Evolutionary conservation across 2,797 vertebrate genomes (phyloP).

Genomic region (Coreius guichenoti): DNA sequence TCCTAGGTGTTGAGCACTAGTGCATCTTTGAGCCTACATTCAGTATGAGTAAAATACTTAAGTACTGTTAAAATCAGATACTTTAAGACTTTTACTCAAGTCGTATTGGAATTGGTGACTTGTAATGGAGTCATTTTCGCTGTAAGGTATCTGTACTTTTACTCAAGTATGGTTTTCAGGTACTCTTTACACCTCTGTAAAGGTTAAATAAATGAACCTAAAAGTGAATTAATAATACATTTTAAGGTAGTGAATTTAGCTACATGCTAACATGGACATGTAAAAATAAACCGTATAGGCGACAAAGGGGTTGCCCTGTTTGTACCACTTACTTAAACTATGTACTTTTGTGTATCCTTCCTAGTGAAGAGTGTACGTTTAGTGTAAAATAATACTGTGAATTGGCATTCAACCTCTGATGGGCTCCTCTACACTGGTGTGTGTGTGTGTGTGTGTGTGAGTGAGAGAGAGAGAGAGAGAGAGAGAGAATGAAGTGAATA

Average conservation of each 20-base stretch:
- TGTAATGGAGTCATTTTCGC: too few relatives aligned
- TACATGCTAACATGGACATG: background rate
- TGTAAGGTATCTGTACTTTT: too few relatives aligned
- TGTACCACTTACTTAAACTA: background rate
- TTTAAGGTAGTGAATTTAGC: background rate
- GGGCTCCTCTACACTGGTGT: constrained; percentile 15
- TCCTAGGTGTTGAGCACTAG: too few relatives aligned
- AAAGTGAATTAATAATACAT: background rate
- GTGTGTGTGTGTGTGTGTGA: background rate
- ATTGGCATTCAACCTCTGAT: constrained; percentile 7
- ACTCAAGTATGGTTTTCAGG: too few relatives aligned
- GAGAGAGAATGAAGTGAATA: constrained; percentile 28
- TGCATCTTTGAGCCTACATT: too few relatives aligned
- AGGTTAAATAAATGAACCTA: background rate
- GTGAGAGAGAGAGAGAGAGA: background rate
- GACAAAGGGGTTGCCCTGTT: background rate
- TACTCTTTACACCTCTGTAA: too few relatives aligned
- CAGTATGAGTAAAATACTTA: too few relatives aligned
- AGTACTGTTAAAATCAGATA: too few relatives aligned
- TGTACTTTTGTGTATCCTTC: background rate
- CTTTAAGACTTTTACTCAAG: too few relatives aligned
- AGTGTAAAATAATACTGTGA: background rate
- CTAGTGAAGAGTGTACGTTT: background rate
- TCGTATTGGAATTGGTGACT: too few relatives aligned
- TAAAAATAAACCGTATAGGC: background rate